These are phyloP conservation scores for Stomatorhinus ivindoensis DNA, from an alignment of 2,113 vertebrate genomes.

Conservation along the genomic window DNA sequence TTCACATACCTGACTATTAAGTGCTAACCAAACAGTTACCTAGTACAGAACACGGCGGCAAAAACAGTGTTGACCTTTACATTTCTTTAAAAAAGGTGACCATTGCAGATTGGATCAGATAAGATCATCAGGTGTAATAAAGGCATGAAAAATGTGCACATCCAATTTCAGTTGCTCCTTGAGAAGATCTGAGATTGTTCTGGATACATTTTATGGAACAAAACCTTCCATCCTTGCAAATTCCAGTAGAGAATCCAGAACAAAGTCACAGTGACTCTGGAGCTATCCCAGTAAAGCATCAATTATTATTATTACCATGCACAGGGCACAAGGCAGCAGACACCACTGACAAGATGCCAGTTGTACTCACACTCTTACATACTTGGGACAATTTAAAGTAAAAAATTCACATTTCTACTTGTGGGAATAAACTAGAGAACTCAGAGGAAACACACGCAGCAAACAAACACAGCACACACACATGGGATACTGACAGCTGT, in stretches of 20 bases:
- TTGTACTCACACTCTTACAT: neutral
- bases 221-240: neutral
- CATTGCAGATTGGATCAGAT: neutral
- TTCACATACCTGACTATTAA: neutral
- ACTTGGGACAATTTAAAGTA: neutral
- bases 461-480: neutral
- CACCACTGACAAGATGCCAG: neutral
- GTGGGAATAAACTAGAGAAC: neutral
- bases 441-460: neutral
- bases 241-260: neutral
- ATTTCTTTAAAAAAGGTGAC: neutral
- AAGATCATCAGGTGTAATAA: neutral
- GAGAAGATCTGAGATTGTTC: neutral
- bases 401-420: neutral
- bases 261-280: neutral
- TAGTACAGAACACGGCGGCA: neutral
- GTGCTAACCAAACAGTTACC: neutral
- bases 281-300: neutral
- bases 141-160: neutral
- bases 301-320: neutral
- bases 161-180: neutral
- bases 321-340: neutral
- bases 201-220: neutral
- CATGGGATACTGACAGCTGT: neutral
- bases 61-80: neutral